Percentiles rank a stretch among this genome's conserved stretches.
Evolutionary conservation across 2,113 vertebrate genomes (phyloP).

Genomic region (Cochlearius cochlearius): DNA sequence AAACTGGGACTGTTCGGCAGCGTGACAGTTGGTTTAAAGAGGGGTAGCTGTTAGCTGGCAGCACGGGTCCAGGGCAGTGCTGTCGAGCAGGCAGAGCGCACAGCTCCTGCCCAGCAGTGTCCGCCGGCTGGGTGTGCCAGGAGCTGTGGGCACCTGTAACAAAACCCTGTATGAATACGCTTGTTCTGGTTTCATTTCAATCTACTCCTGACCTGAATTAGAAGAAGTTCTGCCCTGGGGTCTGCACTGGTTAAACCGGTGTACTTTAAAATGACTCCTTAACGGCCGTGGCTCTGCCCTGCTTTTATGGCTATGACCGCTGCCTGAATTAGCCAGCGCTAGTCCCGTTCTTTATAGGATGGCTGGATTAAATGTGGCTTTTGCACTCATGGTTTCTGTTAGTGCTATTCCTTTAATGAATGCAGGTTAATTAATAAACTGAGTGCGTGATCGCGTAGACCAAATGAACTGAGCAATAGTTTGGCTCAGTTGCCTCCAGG

Average conservation of each 20-base stretch:
- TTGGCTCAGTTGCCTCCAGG: background rate
- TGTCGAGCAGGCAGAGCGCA: background rate
- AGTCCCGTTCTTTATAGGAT: background rate
- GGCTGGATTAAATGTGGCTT: background rate
- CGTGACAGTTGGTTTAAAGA: background rate
- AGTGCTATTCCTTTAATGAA: background rate
- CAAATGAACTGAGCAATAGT: background rate
- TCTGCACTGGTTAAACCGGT: background rate
- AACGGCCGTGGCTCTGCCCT: background rate
- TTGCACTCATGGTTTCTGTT: background rate
- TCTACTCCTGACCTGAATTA: background rate
- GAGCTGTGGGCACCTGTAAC: background rate
- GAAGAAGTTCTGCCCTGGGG: background rate
- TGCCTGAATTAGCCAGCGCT: background rate
- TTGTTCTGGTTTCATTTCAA: background rate
- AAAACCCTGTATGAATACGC: fast-evolving
- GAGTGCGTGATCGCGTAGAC: background rate
- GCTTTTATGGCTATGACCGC: background rate
- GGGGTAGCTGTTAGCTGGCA: background rate
- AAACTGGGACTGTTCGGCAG: background rate
- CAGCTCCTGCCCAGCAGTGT: background rate
- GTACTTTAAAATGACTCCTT: background rate
- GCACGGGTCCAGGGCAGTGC: background rate
- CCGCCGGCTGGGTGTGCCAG: fast-evolving
- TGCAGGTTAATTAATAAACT: slow-evolving; percentile 6